These are phyloP conservation scores for Hippocampus kuda DNA, from an alignment of 2,797 vertebrate genomes.

Conservation along the genomic window DNA sequence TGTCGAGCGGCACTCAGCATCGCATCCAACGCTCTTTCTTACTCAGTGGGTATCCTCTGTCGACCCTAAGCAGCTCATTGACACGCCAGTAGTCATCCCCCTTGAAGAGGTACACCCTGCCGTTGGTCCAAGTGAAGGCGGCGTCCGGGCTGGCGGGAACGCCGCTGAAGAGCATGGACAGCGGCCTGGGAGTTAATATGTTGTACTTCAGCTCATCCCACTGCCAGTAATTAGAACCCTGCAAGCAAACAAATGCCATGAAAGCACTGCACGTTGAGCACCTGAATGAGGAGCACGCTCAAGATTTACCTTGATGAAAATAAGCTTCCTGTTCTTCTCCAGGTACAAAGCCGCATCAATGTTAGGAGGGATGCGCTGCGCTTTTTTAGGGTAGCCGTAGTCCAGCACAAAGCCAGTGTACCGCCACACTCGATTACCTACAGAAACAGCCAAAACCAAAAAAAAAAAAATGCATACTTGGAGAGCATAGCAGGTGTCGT, in stretches of 20 bases:
- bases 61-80: constrained; percentile 65
- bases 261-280: not conserved
- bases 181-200: constrained; percentile 70
- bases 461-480: constrained; percentile 6
- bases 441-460: constrained; percentile 3
- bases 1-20: constrained; percentile 49
- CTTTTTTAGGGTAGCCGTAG: constrained; percentile 72
- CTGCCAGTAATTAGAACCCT: constrained; percentile 81
- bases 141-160: constrained; percentile 67
- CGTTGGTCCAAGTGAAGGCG: constrained; percentile 77
- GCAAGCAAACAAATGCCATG: not conserved
- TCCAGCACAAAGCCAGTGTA: constrained; percentile 71
- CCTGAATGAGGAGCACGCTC: not conserved
- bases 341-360: constrained; percentile 77
- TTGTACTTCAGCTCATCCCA: constrained; percentile 75
- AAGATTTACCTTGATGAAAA: constrained; percentile 80
- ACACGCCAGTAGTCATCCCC: constrained; percentile 77
- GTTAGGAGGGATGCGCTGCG: constrained; percentile 67
- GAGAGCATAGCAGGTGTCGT: not conserved
- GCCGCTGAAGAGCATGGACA: constrained; percentile 69
- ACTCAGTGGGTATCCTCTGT: constrained; percentile 74
- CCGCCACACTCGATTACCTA: constrained; percentile 75
- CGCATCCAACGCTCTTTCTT: constrained; percentile 74
- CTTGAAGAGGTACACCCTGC: constrained; percentile 78
- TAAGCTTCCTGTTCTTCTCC: constrained; percentile 74